Percentiles rank a stretch among this genome's conserved stretches.
These are phyloP conservation scores for Syncerus caffer DNA, from an alignment of 2,797 vertebrate genomes.

Conservation along the genomic window DNA sequence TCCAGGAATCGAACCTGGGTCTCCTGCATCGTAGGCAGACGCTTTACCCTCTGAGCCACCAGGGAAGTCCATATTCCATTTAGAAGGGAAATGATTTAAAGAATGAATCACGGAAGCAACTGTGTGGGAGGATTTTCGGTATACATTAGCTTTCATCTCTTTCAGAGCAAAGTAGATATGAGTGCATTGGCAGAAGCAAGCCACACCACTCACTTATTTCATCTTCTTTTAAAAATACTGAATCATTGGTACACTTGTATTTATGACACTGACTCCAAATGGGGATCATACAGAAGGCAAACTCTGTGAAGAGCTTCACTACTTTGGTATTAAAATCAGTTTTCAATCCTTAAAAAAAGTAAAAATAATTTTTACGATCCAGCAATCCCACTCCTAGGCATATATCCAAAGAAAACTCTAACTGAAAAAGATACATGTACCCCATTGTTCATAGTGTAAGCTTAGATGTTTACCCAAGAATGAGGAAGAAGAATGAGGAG, in stretches of 20 bases:
- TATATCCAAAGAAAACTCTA: not conserved
- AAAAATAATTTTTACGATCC: not conserved
- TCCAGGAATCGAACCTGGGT: too few species aligned
- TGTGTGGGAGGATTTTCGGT: not conserved
- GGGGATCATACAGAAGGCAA: not conserved
- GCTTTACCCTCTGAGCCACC: too few species aligned
- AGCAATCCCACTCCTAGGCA: not conserved
- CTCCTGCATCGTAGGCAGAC: too few species aligned
- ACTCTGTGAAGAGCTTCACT: not conserved
- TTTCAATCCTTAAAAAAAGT: not conserved
- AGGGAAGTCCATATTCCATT: not conserved
- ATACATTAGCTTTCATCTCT: not conserved
- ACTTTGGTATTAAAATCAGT: slow-evolving; percentile 3
- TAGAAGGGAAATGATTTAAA: not conserved
- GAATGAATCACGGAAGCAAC: not conserved
- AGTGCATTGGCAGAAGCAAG: not conserved
- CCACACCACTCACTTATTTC: not conserved
- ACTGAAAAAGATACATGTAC: not conserved
- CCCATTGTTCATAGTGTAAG: not conserved
- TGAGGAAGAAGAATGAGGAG: not conserved
- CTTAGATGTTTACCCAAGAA: not conserved
- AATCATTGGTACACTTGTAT: not conserved
- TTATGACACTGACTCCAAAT: not conserved
- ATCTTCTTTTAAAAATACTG: not conserved
- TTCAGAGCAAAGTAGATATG: not conserved